Percentiles rank a stretch among this genome's conserved stretches.
phyloP scores from a whole-genome alignment of 2,888 invertebrate species.

The Calameuta idolon region DNA sequence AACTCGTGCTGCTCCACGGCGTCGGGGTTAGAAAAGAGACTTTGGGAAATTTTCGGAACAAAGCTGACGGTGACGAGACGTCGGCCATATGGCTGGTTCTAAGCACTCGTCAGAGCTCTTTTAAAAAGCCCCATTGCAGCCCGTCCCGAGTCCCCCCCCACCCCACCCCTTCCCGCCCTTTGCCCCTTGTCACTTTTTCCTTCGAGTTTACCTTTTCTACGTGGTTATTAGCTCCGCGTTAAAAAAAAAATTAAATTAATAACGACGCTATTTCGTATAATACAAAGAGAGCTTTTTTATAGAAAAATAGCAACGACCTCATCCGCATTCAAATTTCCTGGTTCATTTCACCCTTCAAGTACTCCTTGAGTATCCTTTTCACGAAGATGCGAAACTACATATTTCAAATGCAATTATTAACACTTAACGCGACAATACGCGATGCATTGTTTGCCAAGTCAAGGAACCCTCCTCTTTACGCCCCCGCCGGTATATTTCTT shows the following conservation, averaged over 20 bases:
- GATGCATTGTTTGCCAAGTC: conserved; percentile 37
- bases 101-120: neutral
- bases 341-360: neutral
- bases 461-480: conserved; percentile 28
- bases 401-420: conserved; percentile 25
- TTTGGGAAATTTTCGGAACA: conserved; percentile 5
- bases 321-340: neutral
- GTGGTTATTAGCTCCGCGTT: neutral
- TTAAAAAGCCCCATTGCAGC: neutral
- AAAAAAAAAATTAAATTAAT: neutral
- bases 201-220: neutral
- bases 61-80: conserved; percentile 10
- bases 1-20: neutral
- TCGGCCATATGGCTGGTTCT: conserved; percentile 4
- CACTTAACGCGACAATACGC: conserved; percentile 21
- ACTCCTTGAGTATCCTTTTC: neutral
- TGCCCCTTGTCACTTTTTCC: neutral
- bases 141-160: neutral
- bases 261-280: neutral
- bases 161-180: neutral
- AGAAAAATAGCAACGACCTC: neutral
- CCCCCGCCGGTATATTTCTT: conserved; percentile 23
- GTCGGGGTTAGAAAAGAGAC: conserved; percentile 2
- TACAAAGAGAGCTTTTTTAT: neutral
- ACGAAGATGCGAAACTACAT: conserved; percentile 25